A percentile compares a stretch with the other conserved stretches of the same genome.
phyloP scores from a whole-genome alignment of 1,140 invertebrate species.

The Hyphantria cunea region DNA sequence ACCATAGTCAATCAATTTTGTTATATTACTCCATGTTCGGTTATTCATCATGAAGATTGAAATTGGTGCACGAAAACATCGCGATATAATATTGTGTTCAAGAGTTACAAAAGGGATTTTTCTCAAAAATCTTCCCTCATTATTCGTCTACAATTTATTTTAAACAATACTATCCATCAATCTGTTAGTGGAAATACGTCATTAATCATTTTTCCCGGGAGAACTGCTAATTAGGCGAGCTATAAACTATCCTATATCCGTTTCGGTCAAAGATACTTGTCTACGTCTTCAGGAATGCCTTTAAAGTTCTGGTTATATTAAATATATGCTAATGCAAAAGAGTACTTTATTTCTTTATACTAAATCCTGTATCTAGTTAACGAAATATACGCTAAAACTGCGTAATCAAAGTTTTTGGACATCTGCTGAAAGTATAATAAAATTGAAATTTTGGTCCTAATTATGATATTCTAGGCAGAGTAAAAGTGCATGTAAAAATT shows the following conservation, averaged over 20 bases:
- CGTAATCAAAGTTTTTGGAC: background rate
- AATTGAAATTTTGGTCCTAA: background rate
- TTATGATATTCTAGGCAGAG: too few relatives aligned
- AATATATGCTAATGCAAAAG: background rate
- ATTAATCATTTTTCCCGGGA: background rate
- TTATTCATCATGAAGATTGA: constrained; percentile 46
- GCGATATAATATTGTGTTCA: background rate
- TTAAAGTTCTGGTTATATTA: background rate
- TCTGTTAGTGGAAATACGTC: background rate
- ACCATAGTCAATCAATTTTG: constrained; percentile 57
- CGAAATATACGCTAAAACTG: too few relatives aligned
- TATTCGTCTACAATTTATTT: too few relatives aligned
- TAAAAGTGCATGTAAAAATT: too few relatives aligned
- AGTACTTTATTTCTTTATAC: too few relatives aligned
- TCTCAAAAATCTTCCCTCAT: too few relatives aligned
- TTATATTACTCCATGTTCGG: constrained; percentile 39
- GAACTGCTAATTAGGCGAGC: background rate
- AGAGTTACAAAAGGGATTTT: background rate
- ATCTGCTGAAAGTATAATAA: background rate
- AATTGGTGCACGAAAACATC: constrained; percentile 66
- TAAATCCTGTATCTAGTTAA: too few relatives aligned
- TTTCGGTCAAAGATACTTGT: background rate
- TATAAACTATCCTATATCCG: constrained; percentile 3
- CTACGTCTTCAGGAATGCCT: background rate
- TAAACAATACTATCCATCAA: background rate